Evolutionary conservation across 2,888 invertebrate genomes (phyloP).

Genomic region (Torymus tubicola): DNA sequence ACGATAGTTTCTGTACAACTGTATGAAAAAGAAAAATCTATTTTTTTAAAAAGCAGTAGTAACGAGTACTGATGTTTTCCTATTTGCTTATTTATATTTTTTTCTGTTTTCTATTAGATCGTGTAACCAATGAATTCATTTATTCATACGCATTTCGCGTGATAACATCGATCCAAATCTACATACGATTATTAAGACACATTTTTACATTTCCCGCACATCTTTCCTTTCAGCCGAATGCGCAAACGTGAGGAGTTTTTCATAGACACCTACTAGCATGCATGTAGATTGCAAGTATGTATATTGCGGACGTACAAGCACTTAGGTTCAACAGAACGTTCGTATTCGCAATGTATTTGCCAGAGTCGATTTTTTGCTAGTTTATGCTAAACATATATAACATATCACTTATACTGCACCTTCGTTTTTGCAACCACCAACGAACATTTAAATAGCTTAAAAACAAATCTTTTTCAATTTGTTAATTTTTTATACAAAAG

Average conservation of each 20-base stretch:
- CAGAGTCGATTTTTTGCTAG: conserved; percentile 64
- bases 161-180: conserved; percentile 16
- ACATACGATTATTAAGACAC: too few relatives aligned
- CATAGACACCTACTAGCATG: too few relatives aligned
- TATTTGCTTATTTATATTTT: not conserved
- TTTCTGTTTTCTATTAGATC: not conserved
- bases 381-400: too few relatives aligned
- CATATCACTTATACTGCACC: too few relatives aligned
- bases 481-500: too few relatives aligned
- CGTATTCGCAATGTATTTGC: conserved; percentile 66
- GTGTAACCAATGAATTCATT: conserved; percentile 4
- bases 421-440: too few relatives aligned
- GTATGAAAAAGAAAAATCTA: too few relatives aligned
- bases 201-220: not conserved
- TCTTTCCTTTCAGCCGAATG: conserved; percentile 8
- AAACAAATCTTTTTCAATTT: too few relatives aligned
- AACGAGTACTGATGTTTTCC: too few relatives aligned
- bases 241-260: conserved; percentile 14
- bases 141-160: conserved; percentile 11
- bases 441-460: too few relatives aligned
- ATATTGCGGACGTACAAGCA: conserved; percentile 24
- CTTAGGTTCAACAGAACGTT: conserved; percentile 51
- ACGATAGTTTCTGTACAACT: too few relatives aligned
- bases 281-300: not conserved
- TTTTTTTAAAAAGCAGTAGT: too few relatives aligned